Conservation (phyloP, 2,797 vertebrate genomes). For the Poeciliopsis turneri region DNA sequence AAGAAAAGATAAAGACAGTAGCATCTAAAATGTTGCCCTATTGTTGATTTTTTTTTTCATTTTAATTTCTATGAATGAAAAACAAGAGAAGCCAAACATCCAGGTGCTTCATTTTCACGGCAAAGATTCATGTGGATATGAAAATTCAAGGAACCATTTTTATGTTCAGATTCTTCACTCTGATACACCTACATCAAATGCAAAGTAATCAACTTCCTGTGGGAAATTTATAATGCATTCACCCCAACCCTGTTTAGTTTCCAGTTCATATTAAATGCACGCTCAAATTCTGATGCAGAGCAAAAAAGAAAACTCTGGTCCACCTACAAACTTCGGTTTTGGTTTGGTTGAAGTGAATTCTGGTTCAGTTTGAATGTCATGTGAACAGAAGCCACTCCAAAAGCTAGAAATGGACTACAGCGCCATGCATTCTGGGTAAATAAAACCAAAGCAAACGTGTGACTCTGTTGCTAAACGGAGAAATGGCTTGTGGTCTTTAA, state of each 20-base stretch:
- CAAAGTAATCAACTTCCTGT: neutral
- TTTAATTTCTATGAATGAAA: conserved; percentile 31
- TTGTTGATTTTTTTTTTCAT: neutral
- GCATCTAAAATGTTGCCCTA: neutral
- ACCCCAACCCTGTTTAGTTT: no score
- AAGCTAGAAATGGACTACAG: no score
- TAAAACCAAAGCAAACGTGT: no score
- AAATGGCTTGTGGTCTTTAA: no score
- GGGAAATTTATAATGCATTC: no score
- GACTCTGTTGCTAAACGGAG: no score
- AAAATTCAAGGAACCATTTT: neutral
- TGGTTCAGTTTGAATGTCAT: neutral
- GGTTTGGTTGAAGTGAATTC: neutral
- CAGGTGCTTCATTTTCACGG: neutral
- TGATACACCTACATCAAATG: neutral
- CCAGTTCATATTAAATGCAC: no score
- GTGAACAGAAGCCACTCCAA: no score
- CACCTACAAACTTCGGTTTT: neutral
- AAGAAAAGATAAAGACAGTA: neutral
- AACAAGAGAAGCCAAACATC: conserved; percentile 49
- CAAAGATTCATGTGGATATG: neutral
- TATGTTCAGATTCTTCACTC: neutral
- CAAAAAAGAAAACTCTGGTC: no score
- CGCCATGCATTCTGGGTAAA: no score
- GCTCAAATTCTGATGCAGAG: no score